These are phyloP conservation scores for Glaucopsyche alexis DNA, from an alignment of 2,888 invertebrate genomes.

Conservation along the genomic window DNA sequence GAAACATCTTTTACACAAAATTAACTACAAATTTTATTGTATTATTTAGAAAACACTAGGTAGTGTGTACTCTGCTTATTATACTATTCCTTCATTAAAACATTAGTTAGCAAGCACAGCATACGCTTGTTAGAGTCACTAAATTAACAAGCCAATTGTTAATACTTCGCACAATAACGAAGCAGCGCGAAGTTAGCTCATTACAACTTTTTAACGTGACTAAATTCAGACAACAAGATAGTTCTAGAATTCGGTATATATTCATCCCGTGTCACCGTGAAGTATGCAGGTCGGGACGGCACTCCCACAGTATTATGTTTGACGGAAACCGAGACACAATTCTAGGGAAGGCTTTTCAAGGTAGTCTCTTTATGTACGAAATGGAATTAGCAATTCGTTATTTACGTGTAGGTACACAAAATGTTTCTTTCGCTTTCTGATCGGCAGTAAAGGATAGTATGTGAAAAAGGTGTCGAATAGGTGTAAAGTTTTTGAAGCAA, in stretches of 20 bases:
- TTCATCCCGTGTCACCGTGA: background rate
- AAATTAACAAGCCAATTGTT: constrained; percentile 8
- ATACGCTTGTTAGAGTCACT: background rate
- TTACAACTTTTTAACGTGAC: constrained; percentile 5
- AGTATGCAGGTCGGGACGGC: background rate
- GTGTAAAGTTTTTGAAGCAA: too few relatives aligned
- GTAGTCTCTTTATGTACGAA: background rate
- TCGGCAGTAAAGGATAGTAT: too few relatives aligned
- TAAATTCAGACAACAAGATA: constrained; percentile 8
- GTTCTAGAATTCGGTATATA: background rate
- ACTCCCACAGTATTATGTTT: constrained; percentile 1
- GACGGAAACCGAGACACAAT: background rate
- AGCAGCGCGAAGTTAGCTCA: constrained; percentile 7
- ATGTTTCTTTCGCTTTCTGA: background rate
- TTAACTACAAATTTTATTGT: too few relatives aligned
- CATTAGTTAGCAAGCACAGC: background rate
- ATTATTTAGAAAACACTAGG: too few relatives aligned
- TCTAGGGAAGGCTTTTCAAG: background rate
- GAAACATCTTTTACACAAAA: too few relatives aligned
- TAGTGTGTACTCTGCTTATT: background rate
- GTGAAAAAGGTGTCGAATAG: too few relatives aligned
- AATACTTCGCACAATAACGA: background rate
- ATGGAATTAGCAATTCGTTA: background rate
- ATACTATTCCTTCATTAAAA: background rate
- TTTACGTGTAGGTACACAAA: background rate